Evolutionary conservation across 2,888 invertebrate species (phyloP).

Genomic region (Osmoderma eremita): DNA sequence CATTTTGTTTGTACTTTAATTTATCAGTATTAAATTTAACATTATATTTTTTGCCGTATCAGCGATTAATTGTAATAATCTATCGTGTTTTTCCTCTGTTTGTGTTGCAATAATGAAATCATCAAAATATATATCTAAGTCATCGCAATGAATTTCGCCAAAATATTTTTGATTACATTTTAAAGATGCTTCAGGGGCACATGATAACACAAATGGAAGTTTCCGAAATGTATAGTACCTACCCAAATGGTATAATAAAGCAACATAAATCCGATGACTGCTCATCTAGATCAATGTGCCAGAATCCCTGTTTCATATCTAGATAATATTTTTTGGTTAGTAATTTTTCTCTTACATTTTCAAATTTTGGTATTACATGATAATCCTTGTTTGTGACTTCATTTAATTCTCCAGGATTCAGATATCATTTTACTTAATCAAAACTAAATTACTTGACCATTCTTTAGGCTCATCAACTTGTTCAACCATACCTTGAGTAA

Average conservation of each 20-base stretch:
- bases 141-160: background rate
- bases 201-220: background rate
- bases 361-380: too few species aligned
- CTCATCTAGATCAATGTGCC: background rate
- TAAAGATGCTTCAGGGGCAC: background rate
- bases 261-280: too few species aligned
- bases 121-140: background rate
- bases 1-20: background rate
- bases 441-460: background rate
- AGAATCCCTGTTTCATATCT: background rate
- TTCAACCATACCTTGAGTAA: background rate
- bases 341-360: background rate
- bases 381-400: too few species aligned
- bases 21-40: background rate
- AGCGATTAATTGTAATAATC: background rate
- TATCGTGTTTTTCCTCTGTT: background rate
- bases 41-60: background rate
- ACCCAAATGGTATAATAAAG: too few species aligned
- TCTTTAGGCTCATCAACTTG: background rate
- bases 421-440: background rate
- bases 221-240: background rate
- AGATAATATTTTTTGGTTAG: background rate
- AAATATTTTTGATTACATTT: background rate
- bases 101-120: too few species aligned
- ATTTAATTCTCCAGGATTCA: background rate